phyloP scores from a whole-genome alignment of 2,888 invertebrate species.

The Apotomis betuletana region DNA sequence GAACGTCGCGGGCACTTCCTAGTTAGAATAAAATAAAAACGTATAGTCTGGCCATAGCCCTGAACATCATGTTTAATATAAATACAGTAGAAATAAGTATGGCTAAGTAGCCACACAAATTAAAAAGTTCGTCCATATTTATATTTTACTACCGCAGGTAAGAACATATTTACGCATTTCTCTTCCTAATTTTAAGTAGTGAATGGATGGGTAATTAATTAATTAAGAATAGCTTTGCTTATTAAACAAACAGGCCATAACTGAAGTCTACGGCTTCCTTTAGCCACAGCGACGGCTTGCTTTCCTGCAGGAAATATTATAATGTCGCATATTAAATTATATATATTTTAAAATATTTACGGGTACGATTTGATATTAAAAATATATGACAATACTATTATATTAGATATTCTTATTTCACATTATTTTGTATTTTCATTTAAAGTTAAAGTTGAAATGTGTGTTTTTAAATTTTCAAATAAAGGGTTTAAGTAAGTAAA shows the following conservation, averaged over 20 bases:
- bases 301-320: not conserved
- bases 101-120: not conserved
- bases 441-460: no score
- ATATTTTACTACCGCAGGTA: not conserved
- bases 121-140: not conserved
- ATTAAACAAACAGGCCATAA: slow-evolving; percentile 24
- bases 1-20: no score
- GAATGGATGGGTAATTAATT: slow-evolving; percentile 62
- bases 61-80: no score
- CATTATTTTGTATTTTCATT: no score
- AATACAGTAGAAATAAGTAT: no score
- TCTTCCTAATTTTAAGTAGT: slow-evolving; percentile 58
- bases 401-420: no score
- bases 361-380: no score
- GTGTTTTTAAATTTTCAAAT: no score
- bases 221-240: slow-evolving; percentile 50
- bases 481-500: no score
- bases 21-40: no score
- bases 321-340: not conserved
- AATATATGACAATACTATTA: no score
- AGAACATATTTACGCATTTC: slow-evolving; percentile 37
- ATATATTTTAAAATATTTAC: not conserved
- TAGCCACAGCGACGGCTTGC: not conserved
- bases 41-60: no score
- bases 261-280: not conserved